phyloP scores from a whole-genome alignment of 2,113 vertebrate species.

The Pseudorasbora parva region DNA sequence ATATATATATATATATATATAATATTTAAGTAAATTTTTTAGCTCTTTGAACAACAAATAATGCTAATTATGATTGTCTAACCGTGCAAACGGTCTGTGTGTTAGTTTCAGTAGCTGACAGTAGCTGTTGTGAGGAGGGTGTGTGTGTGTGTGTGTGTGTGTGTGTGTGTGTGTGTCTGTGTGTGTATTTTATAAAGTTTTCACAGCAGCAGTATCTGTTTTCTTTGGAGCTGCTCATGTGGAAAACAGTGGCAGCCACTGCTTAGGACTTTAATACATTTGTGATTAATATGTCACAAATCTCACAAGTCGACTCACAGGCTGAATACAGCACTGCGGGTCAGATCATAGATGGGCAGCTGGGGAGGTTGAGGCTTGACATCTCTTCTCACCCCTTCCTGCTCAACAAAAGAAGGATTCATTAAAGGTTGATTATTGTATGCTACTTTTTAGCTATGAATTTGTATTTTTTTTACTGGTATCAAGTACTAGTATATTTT shows the following conservation, averaged over 20 bases:
- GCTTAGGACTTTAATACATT: conserved; percentile 66
- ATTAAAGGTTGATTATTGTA: conserved; percentile 47
- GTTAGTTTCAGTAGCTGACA: background rate
- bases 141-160: conserved; percentile 16
- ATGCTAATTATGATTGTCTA: background rate
- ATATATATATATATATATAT: background rate
- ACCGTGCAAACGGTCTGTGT: background rate
- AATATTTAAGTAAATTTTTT: background rate
- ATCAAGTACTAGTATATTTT: too few relatives aligned
- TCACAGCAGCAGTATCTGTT: conserved; percentile 1
- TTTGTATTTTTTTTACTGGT: too few relatives aligned
- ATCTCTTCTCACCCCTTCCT: conserved; percentile 40
- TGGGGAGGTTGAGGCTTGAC: conserved; percentile 40
- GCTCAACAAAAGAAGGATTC: conserved; percentile 70
- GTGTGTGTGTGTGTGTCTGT: conserved; percentile 15
- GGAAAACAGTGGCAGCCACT: conserved; percentile 63
- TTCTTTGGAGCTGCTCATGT: conserved; percentile 39
- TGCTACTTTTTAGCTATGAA: background rate
- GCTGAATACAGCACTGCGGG: conserved; percentile 61
- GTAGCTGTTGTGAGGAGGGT: background rate
- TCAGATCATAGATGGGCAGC: conserved; percentile 19
- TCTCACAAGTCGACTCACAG: conserved; percentile 59
- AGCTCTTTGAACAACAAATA: background rate
- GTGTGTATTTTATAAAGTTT: background rate
- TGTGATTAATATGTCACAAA: conserved; percentile 70